Conservation (phyloP, 92 coral and sea anemone genomes). For the Chrysogorgia sp. region DNA sequence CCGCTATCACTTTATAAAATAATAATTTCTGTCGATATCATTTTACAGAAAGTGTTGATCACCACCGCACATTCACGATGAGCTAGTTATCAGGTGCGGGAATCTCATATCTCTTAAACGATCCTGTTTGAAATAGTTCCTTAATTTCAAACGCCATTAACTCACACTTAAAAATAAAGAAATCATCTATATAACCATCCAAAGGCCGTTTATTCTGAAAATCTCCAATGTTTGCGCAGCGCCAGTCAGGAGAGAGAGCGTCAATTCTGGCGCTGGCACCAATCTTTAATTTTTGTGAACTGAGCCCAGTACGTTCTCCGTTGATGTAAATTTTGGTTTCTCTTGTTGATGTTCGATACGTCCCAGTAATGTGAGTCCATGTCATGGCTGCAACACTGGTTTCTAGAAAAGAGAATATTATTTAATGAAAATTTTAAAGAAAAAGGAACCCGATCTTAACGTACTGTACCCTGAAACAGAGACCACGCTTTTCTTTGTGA, state of each 20-base stretch:
- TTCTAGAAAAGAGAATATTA: conserved; percentile 62
- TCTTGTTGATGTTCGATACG: conserved; percentile 70
- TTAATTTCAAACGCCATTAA: conserved; percentile 74
- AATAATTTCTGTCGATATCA: too few relatives aligned
- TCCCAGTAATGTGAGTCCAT: conserved; percentile 91
- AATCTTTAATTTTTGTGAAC: conserved; percentile 26
- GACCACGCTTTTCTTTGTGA: too few relatives aligned
- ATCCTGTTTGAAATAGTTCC: conserved; percentile 77
- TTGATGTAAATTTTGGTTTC: conserved; percentile 80
- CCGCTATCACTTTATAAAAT: neutral
- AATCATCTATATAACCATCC: conserved; percentile 82
- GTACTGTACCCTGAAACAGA: too few relatives aligned
- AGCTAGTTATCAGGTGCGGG: conserved; percentile 61
- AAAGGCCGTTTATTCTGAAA: conserved; percentile 67
- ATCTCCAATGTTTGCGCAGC: conserved; percentile 82
- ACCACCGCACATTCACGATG: neutral
- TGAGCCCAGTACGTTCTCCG: conserved; percentile 62
- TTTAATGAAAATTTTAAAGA: too few relatives aligned
- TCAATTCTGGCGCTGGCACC: conserved; percentile 41
- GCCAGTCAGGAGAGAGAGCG: conserved; percentile 67
- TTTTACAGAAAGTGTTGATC: neutral
- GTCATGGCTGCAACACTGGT: conserved; percentile 47
- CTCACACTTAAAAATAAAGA: conserved; percentile 88
- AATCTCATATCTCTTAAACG: conserved; percentile 73
- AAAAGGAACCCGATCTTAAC: too few relatives aligned